Conservation (phyloP, 2,888 invertebrate genomes). For the Eilema caniola region DNA sequence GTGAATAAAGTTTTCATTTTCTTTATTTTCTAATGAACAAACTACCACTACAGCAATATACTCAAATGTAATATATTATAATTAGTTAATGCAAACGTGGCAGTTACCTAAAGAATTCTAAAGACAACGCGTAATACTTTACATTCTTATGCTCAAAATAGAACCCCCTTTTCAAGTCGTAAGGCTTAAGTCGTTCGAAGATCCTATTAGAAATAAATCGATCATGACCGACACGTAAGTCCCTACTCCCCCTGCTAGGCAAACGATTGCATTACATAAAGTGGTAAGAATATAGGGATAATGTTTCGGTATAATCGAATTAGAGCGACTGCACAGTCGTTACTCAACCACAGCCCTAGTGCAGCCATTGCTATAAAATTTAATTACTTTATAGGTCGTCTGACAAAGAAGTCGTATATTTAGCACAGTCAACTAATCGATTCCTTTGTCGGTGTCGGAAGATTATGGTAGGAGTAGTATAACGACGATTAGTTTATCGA, state of each 20-base stretch:
- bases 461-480: neutral
- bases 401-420: neutral
- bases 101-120: conserved; percentile 16
- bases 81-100: neutral
- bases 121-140: conserved; percentile 26
- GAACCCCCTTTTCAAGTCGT: conserved; percentile 37
- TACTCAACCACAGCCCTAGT: conserved; percentile 5
- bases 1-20: neutral
- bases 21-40: neutral
- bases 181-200: conserved; percentile 43
- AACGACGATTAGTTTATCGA: neutral
- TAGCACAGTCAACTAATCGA: neutral
- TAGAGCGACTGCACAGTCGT: conserved; percentile 36
- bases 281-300: conserved; percentile 46
- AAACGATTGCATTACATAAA: conserved; percentile 42
- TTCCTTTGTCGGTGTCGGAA: neutral
- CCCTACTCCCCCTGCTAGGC: conserved; percentile 32
- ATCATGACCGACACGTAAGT: conserved; percentile 38
- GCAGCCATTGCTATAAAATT: neutral
- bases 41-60: neutral
- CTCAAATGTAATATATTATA: neutral
- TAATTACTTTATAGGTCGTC: neutral
- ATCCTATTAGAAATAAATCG: conserved; percentile 53
- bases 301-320: conserved; percentile 46
- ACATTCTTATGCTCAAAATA: conserved; percentile 39